Conservation (phyloP, 2,888 invertebrate genomes). For the Operophtera brumata region DNA sequence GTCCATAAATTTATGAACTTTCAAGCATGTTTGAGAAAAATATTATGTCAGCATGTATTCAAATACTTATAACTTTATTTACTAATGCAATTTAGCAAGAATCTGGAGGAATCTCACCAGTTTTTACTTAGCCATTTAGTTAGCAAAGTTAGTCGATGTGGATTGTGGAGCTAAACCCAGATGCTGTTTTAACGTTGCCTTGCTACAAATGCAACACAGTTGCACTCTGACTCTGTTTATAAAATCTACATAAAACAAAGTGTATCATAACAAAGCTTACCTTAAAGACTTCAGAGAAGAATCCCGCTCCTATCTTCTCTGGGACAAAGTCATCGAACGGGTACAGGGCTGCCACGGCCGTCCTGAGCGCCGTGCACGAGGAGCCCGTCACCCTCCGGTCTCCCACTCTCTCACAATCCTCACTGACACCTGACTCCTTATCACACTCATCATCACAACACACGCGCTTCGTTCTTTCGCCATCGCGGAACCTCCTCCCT, state of each 20-base stretch:
- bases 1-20: too few relatives aligned
- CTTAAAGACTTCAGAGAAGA: slow-evolving; percentile 99
- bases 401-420: slow-evolving; percentile 71
- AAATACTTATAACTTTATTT: too few relatives aligned
- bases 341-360: slow-evolving; percentile 95
- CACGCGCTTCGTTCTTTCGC: slow-evolving; percentile 67
- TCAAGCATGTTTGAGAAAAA: too few relatives aligned
- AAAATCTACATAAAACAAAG: neutral
- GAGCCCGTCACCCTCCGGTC: slow-evolving; percentile 73
- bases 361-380: slow-evolving; percentile 93
- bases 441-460: slow-evolving; percentile 76
- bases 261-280: slow-evolving; percentile 77
- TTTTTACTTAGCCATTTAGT: too few relatives aligned
- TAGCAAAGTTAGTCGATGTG: too few relatives aligned
- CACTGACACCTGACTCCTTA: slow-evolving; percentile 77
- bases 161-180: too few relatives aligned
- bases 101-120: too few relatives aligned
- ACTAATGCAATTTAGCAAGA: too few relatives aligned
- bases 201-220: too few relatives aligned
- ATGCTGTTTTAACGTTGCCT: too few relatives aligned
- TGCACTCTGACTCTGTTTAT: too few relatives aligned
- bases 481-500: slow-evolving; percentile 60
- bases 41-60: too few relatives aligned
- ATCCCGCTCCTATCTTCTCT: slow-evolving; percentile 96
- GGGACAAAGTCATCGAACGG: slow-evolving; percentile 95